phyloP scores from a whole-genome alignment of 2,113 vertebrate species.

The Chaetops frenatus region DNA sequence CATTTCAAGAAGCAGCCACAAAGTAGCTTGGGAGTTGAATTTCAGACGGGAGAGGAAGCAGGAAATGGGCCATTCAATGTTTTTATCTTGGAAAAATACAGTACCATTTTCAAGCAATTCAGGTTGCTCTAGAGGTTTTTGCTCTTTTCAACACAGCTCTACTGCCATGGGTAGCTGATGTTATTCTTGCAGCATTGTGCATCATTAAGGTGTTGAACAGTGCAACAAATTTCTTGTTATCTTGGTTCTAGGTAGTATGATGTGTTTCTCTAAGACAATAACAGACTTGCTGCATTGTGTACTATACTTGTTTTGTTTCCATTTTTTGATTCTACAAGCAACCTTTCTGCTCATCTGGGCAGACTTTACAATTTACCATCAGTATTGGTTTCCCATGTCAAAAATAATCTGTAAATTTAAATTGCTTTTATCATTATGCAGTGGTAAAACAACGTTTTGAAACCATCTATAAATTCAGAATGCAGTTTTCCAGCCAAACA shows the following conservation, averaged over 20 bases:
- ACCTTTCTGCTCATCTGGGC: not conserved
- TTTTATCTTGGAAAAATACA: not conserved
- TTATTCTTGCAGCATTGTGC: not conserved
- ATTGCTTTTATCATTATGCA: not conserved
- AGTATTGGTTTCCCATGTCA: not conserved
- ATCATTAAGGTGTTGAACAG: not conserved
- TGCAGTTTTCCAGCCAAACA: conserved; percentile 30
- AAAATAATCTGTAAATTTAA: not conserved
- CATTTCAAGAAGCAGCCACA: not conserved
- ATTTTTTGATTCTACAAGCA: not conserved
- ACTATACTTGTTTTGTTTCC: not conserved
- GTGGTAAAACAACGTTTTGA: conserved; percentile 11
- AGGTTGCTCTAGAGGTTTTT: not conserved
- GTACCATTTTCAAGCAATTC: not conserved
- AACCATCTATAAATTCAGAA: conserved; percentile 24
- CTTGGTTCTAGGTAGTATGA: not conserved
- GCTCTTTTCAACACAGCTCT: not conserved
- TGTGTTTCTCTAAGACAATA: not conserved
- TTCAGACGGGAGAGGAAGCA: not conserved
- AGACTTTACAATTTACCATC: not conserved
- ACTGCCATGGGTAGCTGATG: not conserved
- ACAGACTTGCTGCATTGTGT: not conserved
- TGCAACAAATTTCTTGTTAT: not conserved
- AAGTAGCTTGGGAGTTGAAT: not conserved
- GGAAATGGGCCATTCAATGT: not conserved